Conservation (phyloP, 1,140 invertebrate species). For the Phthorimaea operculella region DNA sequence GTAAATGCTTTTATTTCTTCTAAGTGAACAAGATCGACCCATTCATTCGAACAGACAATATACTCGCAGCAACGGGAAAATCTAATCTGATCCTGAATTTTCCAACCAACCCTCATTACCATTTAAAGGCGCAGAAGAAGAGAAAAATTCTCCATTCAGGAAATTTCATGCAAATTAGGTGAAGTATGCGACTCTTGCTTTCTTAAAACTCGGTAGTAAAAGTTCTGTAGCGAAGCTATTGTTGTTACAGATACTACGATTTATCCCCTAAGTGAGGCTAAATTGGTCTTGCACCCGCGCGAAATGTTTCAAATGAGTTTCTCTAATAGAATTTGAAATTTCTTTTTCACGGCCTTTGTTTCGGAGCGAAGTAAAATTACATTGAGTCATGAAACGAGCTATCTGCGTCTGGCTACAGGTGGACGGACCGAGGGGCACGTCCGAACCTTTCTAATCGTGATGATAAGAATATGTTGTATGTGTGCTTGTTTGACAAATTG, state of each 20-base stretch:
- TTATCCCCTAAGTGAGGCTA: constrained; percentile 1
- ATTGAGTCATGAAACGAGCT: too few species aligned
- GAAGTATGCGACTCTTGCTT: constrained; percentile 33
- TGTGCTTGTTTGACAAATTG: constrained; percentile 26
- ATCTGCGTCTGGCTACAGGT: not conserved
- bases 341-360: not conserved
- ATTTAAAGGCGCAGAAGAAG: constrained; percentile 36
- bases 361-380: not conserved
- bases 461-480: constrained; percentile 3
- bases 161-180: constrained; percentile 58
- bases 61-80: constrained; percentile 24
- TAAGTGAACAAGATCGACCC: constrained; percentile 17
- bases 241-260: constrained; percentile 18
- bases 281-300: not conserved
- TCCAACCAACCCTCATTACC: constrained; percentile 49
- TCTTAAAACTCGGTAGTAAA: constrained; percentile 32
- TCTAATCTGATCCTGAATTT: constrained; percentile 48
- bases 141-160: constrained; percentile 43
- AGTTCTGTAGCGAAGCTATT: constrained; percentile 19
- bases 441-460: not conserved
- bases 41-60: constrained; percentile 34
- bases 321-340: not conserved
- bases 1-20: not conserved
- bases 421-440: not conserved
- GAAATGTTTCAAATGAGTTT: not conserved